These are phyloP conservation scores for Galeopsomyia nigrocyanea DNA, from an alignment of 2,888 invertebrate species.

Conservation along the genomic window DNA sequence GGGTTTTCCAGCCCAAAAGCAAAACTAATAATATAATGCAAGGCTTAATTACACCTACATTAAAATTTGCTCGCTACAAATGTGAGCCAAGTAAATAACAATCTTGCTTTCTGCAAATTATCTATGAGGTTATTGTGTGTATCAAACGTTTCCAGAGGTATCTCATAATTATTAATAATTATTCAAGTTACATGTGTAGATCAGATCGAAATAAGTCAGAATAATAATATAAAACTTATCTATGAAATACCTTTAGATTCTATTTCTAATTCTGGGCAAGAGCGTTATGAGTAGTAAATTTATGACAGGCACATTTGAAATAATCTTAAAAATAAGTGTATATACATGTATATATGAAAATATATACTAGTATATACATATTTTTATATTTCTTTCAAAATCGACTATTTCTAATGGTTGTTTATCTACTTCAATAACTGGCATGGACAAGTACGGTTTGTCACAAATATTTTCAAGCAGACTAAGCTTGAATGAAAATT, in stretches of 20 bases:
- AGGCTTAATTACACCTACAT: slow-evolving; percentile 67
- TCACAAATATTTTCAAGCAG: neutral
- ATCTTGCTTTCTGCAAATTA: slow-evolving; percentile 59
- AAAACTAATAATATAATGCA: slow-evolving; percentile 70
- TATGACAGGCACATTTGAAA: slow-evolving; percentile 68
- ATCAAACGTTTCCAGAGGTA: slow-evolving; percentile 60
- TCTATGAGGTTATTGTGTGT: slow-evolving; percentile 60
- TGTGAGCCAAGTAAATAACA: slow-evolving; percentile 65
- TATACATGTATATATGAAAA: neutral
- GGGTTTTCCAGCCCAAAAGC: slow-evolving; percentile 69
- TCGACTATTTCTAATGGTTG: neutral
- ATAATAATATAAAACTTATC: slow-evolving; percentile 42
- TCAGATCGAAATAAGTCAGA: no score
- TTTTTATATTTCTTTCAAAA: slow-evolving; percentile 15
- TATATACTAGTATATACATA: neutral
- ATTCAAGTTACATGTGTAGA: no score
- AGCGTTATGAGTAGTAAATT: slow-evolving; percentile 67
- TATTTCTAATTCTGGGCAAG: slow-evolving; percentile 64
- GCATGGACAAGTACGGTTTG: no score
- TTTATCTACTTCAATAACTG: no score
- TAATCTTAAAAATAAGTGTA: slow-evolving; percentile 58
- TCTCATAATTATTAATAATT: slow-evolving; percentile 50
- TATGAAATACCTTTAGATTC: slow-evolving; percentile 64
- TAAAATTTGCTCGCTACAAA: slow-evolving; percentile 66
- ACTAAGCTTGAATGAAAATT: neutral